Evolutionary conservation across 2,888 invertebrate genomes (phyloP).

Genomic region (Aphrophora alni): DNA sequence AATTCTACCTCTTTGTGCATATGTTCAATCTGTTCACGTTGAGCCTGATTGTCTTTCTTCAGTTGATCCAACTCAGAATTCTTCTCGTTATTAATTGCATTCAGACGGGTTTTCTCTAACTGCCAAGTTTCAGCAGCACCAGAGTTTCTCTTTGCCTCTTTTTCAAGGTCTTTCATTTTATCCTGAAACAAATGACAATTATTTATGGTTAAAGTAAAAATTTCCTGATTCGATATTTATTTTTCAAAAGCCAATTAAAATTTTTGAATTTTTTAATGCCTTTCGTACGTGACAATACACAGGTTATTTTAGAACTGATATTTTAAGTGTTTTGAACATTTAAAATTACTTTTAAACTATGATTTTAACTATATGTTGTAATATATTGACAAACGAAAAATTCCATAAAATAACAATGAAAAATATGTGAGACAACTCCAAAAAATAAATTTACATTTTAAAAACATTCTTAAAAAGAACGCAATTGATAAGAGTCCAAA

Average conservation of each 20-base stretch:
- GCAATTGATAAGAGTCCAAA: too few species aligned
- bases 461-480: too few species aligned
- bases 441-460: too few species aligned
- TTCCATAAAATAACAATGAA: too few species aligned
- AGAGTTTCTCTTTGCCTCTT: constrained; percentile 50
- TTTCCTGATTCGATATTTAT: not conserved
- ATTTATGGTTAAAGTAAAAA: not conserved
- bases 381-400: too few species aligned
- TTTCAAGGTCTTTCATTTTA: constrained; percentile 59
- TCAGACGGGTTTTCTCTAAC: constrained; percentile 72
- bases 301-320: too few species aligned
- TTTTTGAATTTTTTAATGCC: too few species aligned
- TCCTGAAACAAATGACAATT: constrained; percentile 55
- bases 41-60: constrained; percentile 70
- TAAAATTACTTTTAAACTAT: too few species aligned
- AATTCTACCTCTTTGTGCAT: constrained; percentile 68
- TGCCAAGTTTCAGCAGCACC: constrained; percentile 60
- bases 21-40: constrained; percentile 75
- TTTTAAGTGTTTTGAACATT: too few species aligned
- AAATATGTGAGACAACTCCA: too few species aligned
- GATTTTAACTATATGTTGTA: too few species aligned
- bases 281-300: too few species aligned
- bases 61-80: constrained; percentile 74
- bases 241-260: not conserved
- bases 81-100: constrained; percentile 74